Percentiles rank a stretch among this genome's conserved stretches.
Evolutionary conservation across 2,797 vertebrate genomes (phyloP).

Genomic region (Phaenicophaeus curvirostris): DNA sequence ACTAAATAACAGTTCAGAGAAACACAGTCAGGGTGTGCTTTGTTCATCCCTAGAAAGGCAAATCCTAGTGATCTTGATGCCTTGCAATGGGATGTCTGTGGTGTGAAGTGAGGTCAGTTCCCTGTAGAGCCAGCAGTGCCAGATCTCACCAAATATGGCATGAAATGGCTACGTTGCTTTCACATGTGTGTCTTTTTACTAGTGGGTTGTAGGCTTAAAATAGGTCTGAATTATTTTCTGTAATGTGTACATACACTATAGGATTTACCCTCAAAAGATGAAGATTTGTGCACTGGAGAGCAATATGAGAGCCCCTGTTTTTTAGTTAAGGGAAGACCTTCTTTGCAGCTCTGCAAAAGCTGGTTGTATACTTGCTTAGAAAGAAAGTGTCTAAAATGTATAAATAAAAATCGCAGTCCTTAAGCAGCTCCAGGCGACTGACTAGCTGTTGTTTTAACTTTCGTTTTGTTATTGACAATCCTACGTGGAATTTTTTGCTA

Average conservation of each 20-base stretch:
- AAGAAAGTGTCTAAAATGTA: background rate
- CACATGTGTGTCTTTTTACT: background rate
- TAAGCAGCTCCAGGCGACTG: background rate
- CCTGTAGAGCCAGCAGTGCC: background rate
- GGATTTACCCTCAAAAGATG: background rate
- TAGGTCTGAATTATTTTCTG: background rate
- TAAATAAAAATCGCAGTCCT: background rate
- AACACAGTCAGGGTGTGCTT: background rate
- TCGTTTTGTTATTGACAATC: background rate
- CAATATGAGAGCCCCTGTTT: background rate
- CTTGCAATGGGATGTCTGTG: background rate
- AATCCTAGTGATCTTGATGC: background rate
- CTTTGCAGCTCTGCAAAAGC: background rate
- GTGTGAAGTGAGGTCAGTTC: background rate
- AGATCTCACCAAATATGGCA: background rate
- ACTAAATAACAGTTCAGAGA: background rate
- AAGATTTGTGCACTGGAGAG: background rate
- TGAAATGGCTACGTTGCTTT: accelerated
- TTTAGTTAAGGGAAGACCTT: background rate
- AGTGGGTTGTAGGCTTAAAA: background rate
- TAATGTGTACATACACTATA: background rate
- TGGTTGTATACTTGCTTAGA: background rate
- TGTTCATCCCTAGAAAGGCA: background rate
- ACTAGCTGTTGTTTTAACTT: background rate
- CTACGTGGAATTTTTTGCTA: background rate